Base-by-base conservation (phyloP, 2,888 invertebrate genomes). In the Folsomia manolachei region DNA sequence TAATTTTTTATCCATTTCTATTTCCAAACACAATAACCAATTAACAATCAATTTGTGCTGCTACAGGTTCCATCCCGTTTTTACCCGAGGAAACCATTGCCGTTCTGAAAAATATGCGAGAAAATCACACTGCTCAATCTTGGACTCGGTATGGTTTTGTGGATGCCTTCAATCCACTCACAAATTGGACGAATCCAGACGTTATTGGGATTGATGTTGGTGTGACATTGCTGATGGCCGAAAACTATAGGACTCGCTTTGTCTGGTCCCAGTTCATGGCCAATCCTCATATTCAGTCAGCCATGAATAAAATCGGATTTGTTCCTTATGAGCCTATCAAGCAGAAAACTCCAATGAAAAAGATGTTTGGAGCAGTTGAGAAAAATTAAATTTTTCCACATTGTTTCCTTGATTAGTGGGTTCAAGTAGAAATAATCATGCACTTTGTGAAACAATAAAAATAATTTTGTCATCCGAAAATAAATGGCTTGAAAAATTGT, bases 201-300 rank as follows among this genome's bases (percentile, higher is more conserved):
- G 78, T 79, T 1, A 77, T 79, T 60, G 78, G 77, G n/a, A 79
- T 79, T 63, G 78, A 79, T 53, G 70, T 79, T 18, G 79, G 79
- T 1, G 66, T 79, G 18, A 77, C 79, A 0, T 66, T 79, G 60
- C 69, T 79, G 0, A 79, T 79, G 79, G 78, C 78, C 7, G 79
- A 79, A 62, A 79, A 79, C 62, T 73, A 77, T 25, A 56, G 78
- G 11, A 74, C 74, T 1, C 73, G 75, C 23, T 73, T 77, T 27
- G 71, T 77, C 19, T 78, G 78, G 79, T 76, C 68, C 26, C 27
- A 75, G 69, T 79, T 69, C 71, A 79, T 79, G 79, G 69, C 64
- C 23, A 73, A 77, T 70, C 72, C 76, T 19, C 71, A 77, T 27
- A 70, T 79, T 19, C 23, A 69, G 14, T 7, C 60, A n/a, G 71